Percentiles rank a stretch among this genome's conserved stretches.
Conservation (phyloP, 2,113 vertebrate genomes). For the Sisor rabdophorus region DNA sequence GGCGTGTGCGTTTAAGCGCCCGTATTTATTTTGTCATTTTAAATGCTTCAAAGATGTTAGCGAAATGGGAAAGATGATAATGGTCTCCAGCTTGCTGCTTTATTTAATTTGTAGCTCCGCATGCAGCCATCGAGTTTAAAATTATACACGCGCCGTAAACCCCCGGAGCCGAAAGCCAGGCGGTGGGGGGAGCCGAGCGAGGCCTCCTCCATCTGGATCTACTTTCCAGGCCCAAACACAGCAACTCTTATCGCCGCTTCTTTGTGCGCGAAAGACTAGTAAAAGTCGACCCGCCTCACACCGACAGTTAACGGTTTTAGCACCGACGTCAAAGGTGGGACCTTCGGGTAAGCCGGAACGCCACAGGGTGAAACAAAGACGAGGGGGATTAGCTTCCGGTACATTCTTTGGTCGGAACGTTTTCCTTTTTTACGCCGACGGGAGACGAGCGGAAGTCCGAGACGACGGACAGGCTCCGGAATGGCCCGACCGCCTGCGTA, state of each 20-base stretch:
- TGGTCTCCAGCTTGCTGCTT: constrained; percentile 68
- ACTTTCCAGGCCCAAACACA: constrained; percentile 63
- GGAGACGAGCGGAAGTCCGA: no score
- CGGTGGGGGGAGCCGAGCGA: constrained; percentile 4
- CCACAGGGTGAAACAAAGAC: background rate
- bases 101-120: constrained; percentile 75
- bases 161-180: constrained; percentile 44
- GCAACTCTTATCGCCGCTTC: constrained; percentile 56
- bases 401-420: background rate
- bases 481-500: constrained; percentile 33
- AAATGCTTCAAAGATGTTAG: constrained; percentile 69
- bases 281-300: background rate
- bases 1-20: constrained; percentile 60
- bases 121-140: constrained; percentile 66
- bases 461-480: no score
- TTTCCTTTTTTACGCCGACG: background rate
- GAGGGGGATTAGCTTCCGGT: background rate
- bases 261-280: background rate
- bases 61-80: constrained; percentile 65
- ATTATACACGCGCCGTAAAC: constrained; percentile 65
- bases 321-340: background rate
- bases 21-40: constrained; percentile 71
- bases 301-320: constrained; percentile 8
- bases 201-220: constrained; percentile 65
- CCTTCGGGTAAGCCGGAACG: background rate